phyloP scores from a whole-genome alignment of 2,113 vertebrate species.

The Blennius ocellaris region DNA sequence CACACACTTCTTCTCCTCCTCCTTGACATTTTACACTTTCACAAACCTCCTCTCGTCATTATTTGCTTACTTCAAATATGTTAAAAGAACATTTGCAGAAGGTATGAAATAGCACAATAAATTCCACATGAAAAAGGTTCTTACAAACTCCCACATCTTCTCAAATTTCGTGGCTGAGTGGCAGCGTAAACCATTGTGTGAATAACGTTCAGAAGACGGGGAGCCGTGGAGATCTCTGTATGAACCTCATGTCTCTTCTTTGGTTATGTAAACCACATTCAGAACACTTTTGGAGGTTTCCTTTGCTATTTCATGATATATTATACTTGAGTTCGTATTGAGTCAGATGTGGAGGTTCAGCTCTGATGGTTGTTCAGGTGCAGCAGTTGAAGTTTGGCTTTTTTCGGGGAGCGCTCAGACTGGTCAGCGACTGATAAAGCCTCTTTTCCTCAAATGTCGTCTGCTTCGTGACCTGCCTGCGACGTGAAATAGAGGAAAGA shows the following conservation, averaged over 20 bases:
- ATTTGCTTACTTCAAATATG: neutral
- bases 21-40: constrained; percentile 3
- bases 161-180: constrained; percentile 4
- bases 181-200: neutral
- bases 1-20: no score
- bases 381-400: constrained; percentile 88
- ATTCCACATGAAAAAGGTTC: constrained; percentile 16
- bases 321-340: no score
- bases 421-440: constrained; percentile 82
- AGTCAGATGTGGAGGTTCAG: no score
- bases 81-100: constrained; percentile 5
- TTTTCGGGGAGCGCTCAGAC: constrained; percentile 83
- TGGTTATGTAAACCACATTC: constrained; percentile 1
- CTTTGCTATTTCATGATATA: constrained; percentile 20
- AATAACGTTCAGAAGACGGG: neutral
- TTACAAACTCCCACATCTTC: neutral
- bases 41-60: constrained; percentile 4
- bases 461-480: constrained; percentile 90
- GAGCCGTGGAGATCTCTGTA: constrained; percentile 1
- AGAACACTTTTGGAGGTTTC: constrained; percentile 22
- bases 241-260: neutral
- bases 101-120: neutral
- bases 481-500: constrained; percentile 9
- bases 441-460: constrained; percentile 74
- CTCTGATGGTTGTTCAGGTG: constrained; percentile 54